Evolutionary conservation across 2,888 invertebrate genomes (phyloP).

Genomic region (Drosophila niveifrons): DNA sequence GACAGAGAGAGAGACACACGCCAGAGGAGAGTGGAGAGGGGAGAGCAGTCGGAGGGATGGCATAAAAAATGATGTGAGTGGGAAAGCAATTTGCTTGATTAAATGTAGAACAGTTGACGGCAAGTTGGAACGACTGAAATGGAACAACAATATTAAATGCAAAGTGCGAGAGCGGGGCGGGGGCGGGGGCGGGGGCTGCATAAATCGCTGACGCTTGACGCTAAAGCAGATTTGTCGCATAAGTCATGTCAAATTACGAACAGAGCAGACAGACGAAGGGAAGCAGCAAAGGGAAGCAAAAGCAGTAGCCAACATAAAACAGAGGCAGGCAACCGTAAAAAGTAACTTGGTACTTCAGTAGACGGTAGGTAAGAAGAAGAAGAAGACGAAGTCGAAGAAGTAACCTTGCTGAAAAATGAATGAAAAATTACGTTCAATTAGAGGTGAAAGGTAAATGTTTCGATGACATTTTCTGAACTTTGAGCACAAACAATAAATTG

Average conservation of each 20-base stretch:
- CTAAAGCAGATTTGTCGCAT: constrained; percentile 80
- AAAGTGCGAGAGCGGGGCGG: too few species aligned
- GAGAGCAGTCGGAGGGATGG: neutral
- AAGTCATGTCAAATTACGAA: constrained; percentile 79
- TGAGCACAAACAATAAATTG: constrained; percentile 26
- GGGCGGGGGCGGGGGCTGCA: constrained; percentile 32
- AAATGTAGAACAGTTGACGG: constrained; percentile 74
- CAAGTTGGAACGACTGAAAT: constrained; percentile 16
- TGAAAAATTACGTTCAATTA: constrained; percentile 80
- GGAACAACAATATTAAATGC: constrained; percentile 19
- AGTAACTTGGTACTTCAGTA: constrained; percentile 1
- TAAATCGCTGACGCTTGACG: constrained; percentile 80
- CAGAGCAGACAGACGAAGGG: constrained; percentile 30
- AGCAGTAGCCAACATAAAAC: neutral
- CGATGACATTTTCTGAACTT: constrained; percentile 41
- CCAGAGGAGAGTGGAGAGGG: neutral
- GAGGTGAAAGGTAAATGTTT: constrained; percentile 50
- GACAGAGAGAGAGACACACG: constrained; percentile 1
- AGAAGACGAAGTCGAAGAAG: constrained; percentile 1
- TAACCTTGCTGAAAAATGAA: constrained; percentile 40
- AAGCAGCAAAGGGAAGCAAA: neutral
- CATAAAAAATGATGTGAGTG: constrained; percentile 81
- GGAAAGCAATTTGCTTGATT: constrained; percentile 82
- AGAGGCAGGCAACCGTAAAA: constrained; percentile 17
- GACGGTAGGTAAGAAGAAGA: constrained; percentile 13